Percentiles rank a stretch among this genome's conserved stretches.
Evolutionary conservation across 2,888 invertebrate species (phyloP).

Genomic region (Chaetoderma sp.): DNA sequence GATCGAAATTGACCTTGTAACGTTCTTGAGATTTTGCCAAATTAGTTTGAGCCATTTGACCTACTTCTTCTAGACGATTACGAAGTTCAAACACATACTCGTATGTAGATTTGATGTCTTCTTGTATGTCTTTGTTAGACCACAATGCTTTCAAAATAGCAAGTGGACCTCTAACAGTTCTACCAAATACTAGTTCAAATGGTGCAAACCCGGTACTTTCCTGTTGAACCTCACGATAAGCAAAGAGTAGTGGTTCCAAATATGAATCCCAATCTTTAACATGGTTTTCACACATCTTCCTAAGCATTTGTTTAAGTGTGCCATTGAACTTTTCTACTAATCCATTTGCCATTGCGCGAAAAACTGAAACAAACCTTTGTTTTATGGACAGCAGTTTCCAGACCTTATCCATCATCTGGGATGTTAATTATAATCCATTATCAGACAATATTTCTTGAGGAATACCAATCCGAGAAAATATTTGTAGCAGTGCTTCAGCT

Average conservation of each 20-base stretch:
- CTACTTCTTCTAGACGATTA: too few species aligned
- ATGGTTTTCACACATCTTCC: too few species aligned
- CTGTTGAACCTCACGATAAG: too few species aligned
- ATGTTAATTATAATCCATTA: constrained; percentile 38
- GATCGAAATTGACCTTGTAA: constrained; percentile 31
- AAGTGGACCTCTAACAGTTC: too few species aligned
- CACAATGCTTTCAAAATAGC: too few species aligned
- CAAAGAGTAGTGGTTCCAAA: too few species aligned
- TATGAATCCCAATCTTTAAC: too few species aligned
- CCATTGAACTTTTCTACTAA: constrained; percentile 32
- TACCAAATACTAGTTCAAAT: too few species aligned
- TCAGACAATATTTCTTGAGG: constrained; percentile 38
- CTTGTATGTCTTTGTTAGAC: constrained; percentile 20
- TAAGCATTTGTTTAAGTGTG: too few species aligned
- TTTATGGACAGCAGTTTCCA: constrained; percentile 26
- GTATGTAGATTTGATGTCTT: constrained; percentile 20
- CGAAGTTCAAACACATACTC: constrained; percentile 24
- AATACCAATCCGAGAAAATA: constrained; percentile 28
- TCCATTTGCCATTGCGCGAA: constrained; percentile 34
- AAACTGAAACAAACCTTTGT: constrained; percentile 22
- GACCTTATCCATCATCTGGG: constrained; percentile 30
- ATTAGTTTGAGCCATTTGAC: constrained; percentile 25
- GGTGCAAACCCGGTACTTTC: too few species aligned
- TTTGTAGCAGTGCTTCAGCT: constrained; percentile 35
- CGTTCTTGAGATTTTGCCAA: constrained; percentile 11